Evolutionary conservation across 2,888 invertebrate genomes (phyloP).

Genomic region (Baccha elongata): DNA sequence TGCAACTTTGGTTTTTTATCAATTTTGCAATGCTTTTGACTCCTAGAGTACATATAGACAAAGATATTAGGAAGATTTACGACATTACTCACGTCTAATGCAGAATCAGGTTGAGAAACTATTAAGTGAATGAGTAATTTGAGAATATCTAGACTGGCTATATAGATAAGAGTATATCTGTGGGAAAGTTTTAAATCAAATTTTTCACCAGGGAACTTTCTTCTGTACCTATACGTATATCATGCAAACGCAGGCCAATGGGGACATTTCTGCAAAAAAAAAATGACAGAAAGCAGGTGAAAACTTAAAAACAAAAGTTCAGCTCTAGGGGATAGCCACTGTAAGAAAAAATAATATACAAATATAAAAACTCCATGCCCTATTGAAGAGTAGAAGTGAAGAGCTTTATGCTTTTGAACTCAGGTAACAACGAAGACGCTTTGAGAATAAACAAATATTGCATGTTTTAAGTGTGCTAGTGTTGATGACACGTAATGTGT

Average conservation of each 20-base stretch:
- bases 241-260: slow-evolving; percentile 18
- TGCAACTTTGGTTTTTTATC: too few relatives aligned
- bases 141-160: background rate
- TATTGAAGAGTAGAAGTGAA: slow-evolving; percentile 37
- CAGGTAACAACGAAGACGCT: slow-evolving; percentile 23
- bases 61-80: background rate
- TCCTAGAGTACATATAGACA: too few relatives aligned
- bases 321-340: slow-evolving; percentile 37
- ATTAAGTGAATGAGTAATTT: slow-evolving; percentile 53
- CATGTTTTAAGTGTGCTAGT: slow-evolving; percentile 42
- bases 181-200: slow-evolving; percentile 13
- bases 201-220: background rate
- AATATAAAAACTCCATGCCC: background rate
- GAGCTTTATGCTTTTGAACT: slow-evolving; percentile 33
- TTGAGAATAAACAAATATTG: slow-evolving; percentile 40
- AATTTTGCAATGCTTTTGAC: too few relatives aligned
- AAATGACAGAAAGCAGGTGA: slow-evolving; percentile 7
- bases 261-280: background rate
- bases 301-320: background rate
- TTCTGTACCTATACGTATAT: slow-evolving; percentile 1
- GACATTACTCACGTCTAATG: background rate
- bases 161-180: background rate
- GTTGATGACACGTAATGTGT: slow-evolving; percentile 55
- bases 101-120: slow-evolving; percentile 17
- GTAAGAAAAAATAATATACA: background rate